phyloP scores from a whole-genome alignment of 1,140 invertebrate genomes.

The Lethrus apterus region DNA sequence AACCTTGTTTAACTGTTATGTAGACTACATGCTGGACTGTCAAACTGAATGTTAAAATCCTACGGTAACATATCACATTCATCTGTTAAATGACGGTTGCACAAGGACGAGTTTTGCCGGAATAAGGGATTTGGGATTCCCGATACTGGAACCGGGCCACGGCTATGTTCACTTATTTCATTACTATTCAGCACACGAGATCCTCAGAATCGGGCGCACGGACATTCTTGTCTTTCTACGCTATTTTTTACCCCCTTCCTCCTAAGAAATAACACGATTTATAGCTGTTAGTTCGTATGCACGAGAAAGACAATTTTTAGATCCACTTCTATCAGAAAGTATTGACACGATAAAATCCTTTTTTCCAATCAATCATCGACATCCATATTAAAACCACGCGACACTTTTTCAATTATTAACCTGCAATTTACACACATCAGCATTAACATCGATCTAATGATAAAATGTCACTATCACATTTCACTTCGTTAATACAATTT shows the following conservation, averaged over 20 bases:
- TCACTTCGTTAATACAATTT: no score
- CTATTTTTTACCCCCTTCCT: constrained; percentile 25
- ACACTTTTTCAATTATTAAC: no score
- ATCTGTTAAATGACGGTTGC: constrained; percentile 21
- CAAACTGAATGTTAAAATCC: constrained; percentile 27
- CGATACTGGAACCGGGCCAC: not conserved
- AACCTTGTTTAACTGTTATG: constrained; percentile 22
- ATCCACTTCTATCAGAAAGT: constrained; percentile 10
- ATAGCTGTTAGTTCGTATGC: constrained; percentile 23
- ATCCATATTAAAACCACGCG: no score
- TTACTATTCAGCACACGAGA: constrained; percentile 35
- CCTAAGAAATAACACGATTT: constrained; percentile 33
- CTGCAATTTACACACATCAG: no score
- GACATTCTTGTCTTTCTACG: constrained; percentile 37
- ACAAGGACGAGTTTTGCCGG: no score
- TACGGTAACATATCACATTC: constrained; percentile 24
- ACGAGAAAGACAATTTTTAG: constrained; percentile 3
- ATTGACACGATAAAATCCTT: no score
- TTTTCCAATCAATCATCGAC: no score
- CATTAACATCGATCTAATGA: no score
- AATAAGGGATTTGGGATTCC: constrained; percentile 6
- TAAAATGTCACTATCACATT: no score
- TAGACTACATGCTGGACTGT: constrained; percentile 22
- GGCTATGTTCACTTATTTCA: constrained; percentile 16
- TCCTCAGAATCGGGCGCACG: constrained; percentile 31